Evolutionary conservation across 2,113 vertebrate species (phyloP).

Genomic region (Phodopus roborovskii): DNA sequence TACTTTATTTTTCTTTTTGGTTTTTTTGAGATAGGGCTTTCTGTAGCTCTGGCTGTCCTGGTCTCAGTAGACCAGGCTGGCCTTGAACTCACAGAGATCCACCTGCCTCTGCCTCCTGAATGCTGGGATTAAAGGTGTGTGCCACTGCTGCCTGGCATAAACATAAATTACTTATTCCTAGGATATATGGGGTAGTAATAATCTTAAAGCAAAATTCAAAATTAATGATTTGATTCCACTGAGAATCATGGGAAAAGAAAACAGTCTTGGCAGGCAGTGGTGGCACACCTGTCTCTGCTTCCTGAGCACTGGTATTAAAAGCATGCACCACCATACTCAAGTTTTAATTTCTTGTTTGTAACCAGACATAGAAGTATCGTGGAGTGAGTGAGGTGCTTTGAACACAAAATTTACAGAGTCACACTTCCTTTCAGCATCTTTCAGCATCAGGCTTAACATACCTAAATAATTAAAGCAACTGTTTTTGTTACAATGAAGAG

Average conservation of each 20-base stretch:
- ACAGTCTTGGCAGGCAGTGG: not conserved
- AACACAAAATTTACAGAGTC: not conserved
- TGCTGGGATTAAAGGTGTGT: not conserved
- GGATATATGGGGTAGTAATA: conserved; percentile 26
- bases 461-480: conserved; percentile 50
- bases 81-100: not conserved
- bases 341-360: conserved; percentile 37
- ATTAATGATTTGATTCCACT: conserved; percentile 46
- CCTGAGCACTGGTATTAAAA: not conserved
- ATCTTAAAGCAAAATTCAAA: conserved; percentile 66
- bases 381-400: not conserved
- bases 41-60: not conserved
- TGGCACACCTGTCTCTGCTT: not conserved
- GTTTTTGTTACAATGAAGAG: not conserved
- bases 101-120: not conserved
- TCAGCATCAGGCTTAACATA: not conserved
- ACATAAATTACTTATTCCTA: conserved; percentile 65
- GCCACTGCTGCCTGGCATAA: not conserved
- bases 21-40: not conserved
- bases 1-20: not conserved
- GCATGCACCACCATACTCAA: not conserved
- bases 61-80: not conserved
- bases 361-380: not conserved
- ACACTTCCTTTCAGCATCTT: not conserved
- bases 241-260: conserved; percentile 40